Conservation (phyloP, 2,888 invertebrate genomes). For the Tribolium freemani region DNA sequence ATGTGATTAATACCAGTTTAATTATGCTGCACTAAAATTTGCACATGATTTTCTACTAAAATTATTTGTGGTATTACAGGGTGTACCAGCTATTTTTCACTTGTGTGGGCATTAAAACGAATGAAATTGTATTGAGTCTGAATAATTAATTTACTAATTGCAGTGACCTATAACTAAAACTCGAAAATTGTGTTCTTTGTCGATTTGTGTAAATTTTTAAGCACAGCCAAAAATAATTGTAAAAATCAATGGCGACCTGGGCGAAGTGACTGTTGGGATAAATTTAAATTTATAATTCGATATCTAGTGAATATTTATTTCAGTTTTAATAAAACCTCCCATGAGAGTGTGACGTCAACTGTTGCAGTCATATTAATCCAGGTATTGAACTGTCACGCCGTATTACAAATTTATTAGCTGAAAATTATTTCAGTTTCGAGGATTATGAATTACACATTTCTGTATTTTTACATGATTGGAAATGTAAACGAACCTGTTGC, state of each 20-base stretch:
- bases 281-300: constrained; percentile 22
- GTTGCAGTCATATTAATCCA: not conserved
- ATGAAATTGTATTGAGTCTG: not conserved
- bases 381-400: not conserved
- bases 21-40: too few relatives aligned
- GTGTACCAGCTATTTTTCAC: too few relatives aligned
- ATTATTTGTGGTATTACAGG: too few relatives aligned
- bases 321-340: constrained; percentile 3
- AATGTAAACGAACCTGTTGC: constrained; percentile 31
- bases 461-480: constrained; percentile 1
- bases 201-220: not conserved
- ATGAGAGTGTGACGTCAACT: not conserved
- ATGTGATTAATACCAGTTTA: too few relatives aligned
- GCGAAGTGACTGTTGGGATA: not conserved
- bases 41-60: not conserved
- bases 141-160: not conserved
- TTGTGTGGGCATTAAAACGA: not conserved
- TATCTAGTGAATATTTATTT: constrained; percentile 10
- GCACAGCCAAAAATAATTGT: not conserved
- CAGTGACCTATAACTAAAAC: not conserved
- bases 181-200: not conserved
- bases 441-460: not conserved
- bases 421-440: not conserved
- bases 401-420: not conserved
- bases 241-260: constrained; percentile 1